Base-by-base conservation (phyloP, 2,113 vertebrate species). In the Turdus rufiventris region DNA sequence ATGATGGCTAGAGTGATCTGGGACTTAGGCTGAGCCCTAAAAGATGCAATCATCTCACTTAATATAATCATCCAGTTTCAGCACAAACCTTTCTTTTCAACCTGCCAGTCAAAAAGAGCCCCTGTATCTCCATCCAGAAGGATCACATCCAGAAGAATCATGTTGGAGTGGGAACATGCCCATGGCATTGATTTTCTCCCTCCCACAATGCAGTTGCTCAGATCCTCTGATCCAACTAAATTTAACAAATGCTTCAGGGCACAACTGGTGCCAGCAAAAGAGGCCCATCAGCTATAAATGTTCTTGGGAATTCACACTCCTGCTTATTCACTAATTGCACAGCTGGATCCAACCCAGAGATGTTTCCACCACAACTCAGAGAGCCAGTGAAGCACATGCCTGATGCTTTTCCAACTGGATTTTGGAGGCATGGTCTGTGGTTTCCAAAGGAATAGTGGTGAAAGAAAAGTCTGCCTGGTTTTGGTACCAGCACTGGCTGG, bases 221-320 rank as follows among this genome's bases (percentile, higher is more conserved):
- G 54, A 53, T 79, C 71, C 67, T 79, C 71, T 68, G 58, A 70
- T 91, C 74, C 89, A 93, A 85, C 50, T 88, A 87, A 91, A 94
- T 94, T 91, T 94, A 87, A 91, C 87, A 91, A 96, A 96, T 85
- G 93, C 43, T 94, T 88, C 67, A 34, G 47, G 82, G 60, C 28
- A 83, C 11, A 62, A 40, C 28, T 58, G 25, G 11, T 94, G 90
- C 90, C 94, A 94, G 60, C 31, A 84, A 54, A 84, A 94, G 72
- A 73, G 34, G 47, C 36, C 92, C 71, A 63, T 68, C 65, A 84
- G 90, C 68, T 84, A 80, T 54, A 93, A 95, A 84, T 68, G 79
- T 89, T 96, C 72, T 78, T 74, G 48, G 82, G 88, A 96, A 81
- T 77, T 92, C 88, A 92, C 82, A 80, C 71, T 89, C 53, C 75